phyloP scores from a whole-genome alignment of 2,888 invertebrate genomes.

The Microplitis deprimator region DNA sequence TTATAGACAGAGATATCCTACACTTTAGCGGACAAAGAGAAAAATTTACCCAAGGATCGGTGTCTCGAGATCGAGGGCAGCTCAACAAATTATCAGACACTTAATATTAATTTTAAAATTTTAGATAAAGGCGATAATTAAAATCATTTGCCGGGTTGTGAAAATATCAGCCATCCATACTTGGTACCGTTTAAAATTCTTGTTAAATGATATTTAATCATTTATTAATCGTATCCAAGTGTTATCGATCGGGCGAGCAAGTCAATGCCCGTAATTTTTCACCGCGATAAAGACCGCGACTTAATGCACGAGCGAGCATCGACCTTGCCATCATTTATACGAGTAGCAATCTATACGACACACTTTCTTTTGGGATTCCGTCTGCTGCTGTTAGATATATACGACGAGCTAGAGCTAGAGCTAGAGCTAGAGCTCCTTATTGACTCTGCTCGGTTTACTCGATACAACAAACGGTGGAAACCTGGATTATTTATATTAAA shows the following conservation, averaged over 20 bases:
- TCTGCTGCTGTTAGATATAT: background rate
- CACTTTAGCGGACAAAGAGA: background rate
- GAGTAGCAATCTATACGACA: constrained; percentile 9
- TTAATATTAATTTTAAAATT: background rate
- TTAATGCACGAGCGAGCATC: constrained; percentile 46
- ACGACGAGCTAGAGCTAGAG: background rate
- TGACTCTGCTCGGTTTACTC: too few species aligned
- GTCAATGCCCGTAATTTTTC: constrained; percentile 43
- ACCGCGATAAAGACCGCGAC: constrained; percentile 40
- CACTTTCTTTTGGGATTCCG: constrained; percentile 36
- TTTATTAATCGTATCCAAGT: constrained; percentile 39
- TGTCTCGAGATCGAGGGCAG: background rate
- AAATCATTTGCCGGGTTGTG: too few species aligned
- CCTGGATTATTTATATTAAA: constrained; percentile 12
- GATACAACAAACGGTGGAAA: background rate
- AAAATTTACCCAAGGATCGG: constrained; percentile 15
- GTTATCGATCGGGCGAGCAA: constrained; percentile 38
- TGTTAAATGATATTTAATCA: constrained; percentile 39
- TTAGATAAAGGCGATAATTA: too few species aligned
- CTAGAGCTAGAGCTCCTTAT: too few species aligned
- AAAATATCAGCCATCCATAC: background rate
- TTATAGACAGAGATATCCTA: constrained; percentile 40
- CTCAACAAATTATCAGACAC: background rate
- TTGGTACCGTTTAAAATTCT: constrained; percentile 24
- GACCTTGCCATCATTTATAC: constrained; percentile 37